A percentile compares a stretch with the other conserved stretches of the same genome.
These are phyloP conservation scores for Lomographa bimaculata DNA, from an alignment of 2,888 invertebrate species.

Conservation along the genomic window DNA sequence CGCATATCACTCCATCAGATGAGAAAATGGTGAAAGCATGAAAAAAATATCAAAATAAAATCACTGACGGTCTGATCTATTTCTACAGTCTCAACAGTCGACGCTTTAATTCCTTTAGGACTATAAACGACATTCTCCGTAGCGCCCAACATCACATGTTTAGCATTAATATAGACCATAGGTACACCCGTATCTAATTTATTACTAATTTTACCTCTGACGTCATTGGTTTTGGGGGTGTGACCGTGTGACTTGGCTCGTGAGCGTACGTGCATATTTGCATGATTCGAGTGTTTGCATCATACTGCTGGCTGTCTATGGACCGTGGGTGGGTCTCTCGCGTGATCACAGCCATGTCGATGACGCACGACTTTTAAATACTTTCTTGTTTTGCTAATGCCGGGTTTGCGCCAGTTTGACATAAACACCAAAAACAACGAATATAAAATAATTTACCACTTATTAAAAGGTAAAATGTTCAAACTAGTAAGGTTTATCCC, in stretches of 20 bases:
- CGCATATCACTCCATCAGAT: too few relatives aligned
- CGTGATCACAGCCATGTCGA: conserved; percentile 29
- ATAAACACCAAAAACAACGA: too few relatives aligned
- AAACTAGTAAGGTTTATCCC: too few relatives aligned
- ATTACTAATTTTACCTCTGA: conserved; percentile 23
- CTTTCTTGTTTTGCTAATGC: background rate
- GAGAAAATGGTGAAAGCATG: too few relatives aligned
- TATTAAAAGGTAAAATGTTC: too few relatives aligned
- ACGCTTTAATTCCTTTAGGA: too few relatives aligned
- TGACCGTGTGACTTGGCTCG: conserved; percentile 45
- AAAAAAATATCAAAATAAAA: too few relatives aligned
- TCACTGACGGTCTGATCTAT: too few relatives aligned
- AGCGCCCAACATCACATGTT: conserved; percentile 1
- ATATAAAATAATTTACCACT: too few relatives aligned
- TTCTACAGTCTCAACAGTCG: too few relatives aligned
- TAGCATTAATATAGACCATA: background rate
- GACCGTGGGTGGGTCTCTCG: conserved; percentile 28
- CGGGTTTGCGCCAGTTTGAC: background rate
- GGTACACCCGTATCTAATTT: background rate
- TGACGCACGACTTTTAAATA: conserved; percentile 4
- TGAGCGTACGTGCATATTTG: conserved; percentile 39
- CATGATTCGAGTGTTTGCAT: conserved; percentile 26
- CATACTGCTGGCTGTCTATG: conserved; percentile 24
- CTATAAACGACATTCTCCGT: too few relatives aligned
- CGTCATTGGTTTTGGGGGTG: conserved; percentile 45